Evolutionary conservation across 2,113 vertebrate genomes (phyloP), one percentile per base, ranked within the genome.

Genomic region (Coregonus clupeaformis): DNA sequence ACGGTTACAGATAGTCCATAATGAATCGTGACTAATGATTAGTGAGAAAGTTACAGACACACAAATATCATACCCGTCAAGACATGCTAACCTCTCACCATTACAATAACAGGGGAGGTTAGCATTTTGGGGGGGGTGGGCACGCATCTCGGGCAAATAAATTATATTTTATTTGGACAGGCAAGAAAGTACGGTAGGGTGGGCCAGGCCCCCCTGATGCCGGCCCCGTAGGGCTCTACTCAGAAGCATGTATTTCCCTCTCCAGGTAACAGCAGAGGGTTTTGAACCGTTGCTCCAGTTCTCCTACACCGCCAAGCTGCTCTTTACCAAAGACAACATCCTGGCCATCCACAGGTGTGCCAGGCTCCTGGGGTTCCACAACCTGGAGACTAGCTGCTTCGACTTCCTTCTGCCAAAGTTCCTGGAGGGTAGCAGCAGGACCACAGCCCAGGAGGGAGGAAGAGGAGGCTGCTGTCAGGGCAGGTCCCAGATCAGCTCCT

Each of bases 231-330:
- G 9, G 9, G 36, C 32, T 36, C 32, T 36, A 36, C 32, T 36
- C 32, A 36, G n/a, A n/a, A n/a, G n/a, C n/a, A n/a, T n/a, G n/a
- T n/a, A n/a, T 42, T 42, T 42, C 32, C 0, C 49, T 72, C 77
- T 42, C 29, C 88, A 99, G 98, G 95, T 99, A 72, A 98, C 96
- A 1, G 91, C 94, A 77, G 96, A 95, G 81, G 98, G 97, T 74
- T 99, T 99, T 85, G 93, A 94, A 81, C 95, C 97, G 75, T 88
- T 99, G 82, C 95, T 99, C 78, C 95, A 97, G 69, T 99, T 99
- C 89, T 97, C 96, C 69, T 99, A 99, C 85, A 98, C 97, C 55
- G 95, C 96, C 59, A 96, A 96, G 76, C 94, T 99, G 71, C 90
- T 94, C 82, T 93, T 99, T 88, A 97, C 93, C 86, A 97, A 95